Percentiles rank a stretch among this genome's conserved stretches.
Evolutionary conservation across 2,113 vertebrate genomes (phyloP).

Genomic region (Seriola aureovittata): DNA sequence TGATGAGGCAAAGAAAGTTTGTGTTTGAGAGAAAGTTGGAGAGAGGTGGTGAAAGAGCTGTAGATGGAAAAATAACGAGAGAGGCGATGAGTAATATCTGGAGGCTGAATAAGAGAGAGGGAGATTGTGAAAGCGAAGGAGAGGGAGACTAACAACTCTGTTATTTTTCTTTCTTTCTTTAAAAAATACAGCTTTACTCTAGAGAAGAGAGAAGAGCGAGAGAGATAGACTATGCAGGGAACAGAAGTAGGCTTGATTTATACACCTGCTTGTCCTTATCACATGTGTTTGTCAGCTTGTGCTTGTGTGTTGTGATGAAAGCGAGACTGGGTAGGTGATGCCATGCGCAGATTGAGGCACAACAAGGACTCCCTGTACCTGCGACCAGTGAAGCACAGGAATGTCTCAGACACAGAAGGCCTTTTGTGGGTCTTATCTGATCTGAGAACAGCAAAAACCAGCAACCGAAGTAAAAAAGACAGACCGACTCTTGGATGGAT

Average conservation of each 20-base stretch:
- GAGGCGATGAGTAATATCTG: background rate
- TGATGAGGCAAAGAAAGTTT: background rate
- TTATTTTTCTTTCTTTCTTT: too few relatives aligned
- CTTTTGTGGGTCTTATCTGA: slow-evolving; percentile 67
- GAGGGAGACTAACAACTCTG: background rate
- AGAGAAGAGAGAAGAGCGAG: background rate
- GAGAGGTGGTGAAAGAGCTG: background rate
- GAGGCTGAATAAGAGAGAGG: background rate
- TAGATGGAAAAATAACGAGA: background rate
- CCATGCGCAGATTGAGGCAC: background rate
- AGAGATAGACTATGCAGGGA: background rate
- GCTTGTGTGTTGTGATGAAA: background rate
- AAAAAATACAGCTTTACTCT: background rate
- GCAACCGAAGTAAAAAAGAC: background rate
- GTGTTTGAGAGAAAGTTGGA: background rate
- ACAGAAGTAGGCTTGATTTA: background rate
- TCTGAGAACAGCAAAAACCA: slow-evolving; percentile 36
- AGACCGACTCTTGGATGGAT: background rate
- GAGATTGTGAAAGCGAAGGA: background rate
- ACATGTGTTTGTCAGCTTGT: slow-evolving; percentile 6
- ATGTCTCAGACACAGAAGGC: slow-evolving; percentile 55
- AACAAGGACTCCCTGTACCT: slow-evolving; percentile 47
- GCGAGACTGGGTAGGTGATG: background rate
- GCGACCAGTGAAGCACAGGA: slow-evolving; percentile 32
- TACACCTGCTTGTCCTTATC: background rate